Evolutionary conservation across 2,797 vertebrate species (phyloP), one percentile per base, ranked within the genome.

Genomic region (Myoxocephalus aenaeus): DNA sequence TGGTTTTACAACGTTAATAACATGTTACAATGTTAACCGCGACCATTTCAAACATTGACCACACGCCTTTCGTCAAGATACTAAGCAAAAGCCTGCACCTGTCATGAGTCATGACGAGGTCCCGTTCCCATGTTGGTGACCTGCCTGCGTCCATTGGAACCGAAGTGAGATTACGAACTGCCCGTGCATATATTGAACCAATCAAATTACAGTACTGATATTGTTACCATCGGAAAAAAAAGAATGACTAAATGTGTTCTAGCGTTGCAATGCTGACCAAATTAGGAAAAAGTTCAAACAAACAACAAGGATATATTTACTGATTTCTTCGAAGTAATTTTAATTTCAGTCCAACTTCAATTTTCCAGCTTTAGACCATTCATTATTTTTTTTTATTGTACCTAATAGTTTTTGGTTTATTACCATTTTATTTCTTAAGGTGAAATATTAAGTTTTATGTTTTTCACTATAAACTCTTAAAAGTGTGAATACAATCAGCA

Each of bases 401-500:
- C 9, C 10, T 15, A 20, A 20, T 48, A 48, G 18, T n/a, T 44
- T 44, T 44, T n/a, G 15, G 0, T 56, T 14, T 46, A 22, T 25
- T 46, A 2, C 1, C 29, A 36, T 57, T 58, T 48, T 15, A 61
- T 25, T 20, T 25, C n/a, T 17, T 12, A 1, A 44, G 1, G 1
- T 65, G 32, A 40, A 69, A 61, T 29, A 25, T 62, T 29, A 63
- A 18, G 27, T 42, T 56, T 10, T 5, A 29, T n/a, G 38, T 25
- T 40, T 58, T 75, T 10, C 22, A 2, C 2, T n/a, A 40, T 14
- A 40, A 42, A 42, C 34, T 15, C 14, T 29, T 22, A 8, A 53
- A 38, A 10, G 3, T 65, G 34, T 58, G 32, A 76, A 70, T 69
- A 15, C 73, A 32, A 15, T 67, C 36, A 70, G 34, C 15, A 20